A percentile compares a stretch with the other conserved stretches of the same genome.
Evolutionary conservation across 1,140 invertebrate species (phyloP).

Genomic region (Coenobita brevimanus): DNA sequence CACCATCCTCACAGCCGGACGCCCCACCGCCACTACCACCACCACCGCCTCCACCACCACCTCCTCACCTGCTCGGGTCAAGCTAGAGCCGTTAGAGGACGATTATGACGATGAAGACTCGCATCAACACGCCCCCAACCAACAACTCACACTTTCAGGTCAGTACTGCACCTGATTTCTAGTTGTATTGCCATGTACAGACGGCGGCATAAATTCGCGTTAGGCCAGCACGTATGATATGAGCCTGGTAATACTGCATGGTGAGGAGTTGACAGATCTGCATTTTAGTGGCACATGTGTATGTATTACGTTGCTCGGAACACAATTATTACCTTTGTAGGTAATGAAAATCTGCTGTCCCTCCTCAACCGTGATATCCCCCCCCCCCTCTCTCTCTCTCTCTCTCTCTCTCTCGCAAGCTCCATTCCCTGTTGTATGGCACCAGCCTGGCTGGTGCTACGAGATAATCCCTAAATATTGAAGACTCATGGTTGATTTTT

Average conservation of each 20-base stretch:
- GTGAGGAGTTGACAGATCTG: neutral
- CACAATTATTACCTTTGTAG: too few relatives aligned
- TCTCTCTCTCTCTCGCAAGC: neutral
- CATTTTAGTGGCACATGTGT: too few relatives aligned
- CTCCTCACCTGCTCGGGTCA: slow-evolving; percentile 25
- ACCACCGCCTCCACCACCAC: neutral
- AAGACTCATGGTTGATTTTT: too few relatives aligned
- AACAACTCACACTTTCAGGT: slow-evolving; percentile 54
- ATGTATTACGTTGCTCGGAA: too few relatives aligned
- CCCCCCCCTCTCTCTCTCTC: neutral
- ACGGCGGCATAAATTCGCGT: too few relatives aligned
- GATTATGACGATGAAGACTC: slow-evolving; percentile 50
- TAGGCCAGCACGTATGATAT: too few relatives aligned
- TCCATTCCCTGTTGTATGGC: neutral
- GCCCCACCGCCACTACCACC: neutral
- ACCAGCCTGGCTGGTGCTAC: too few relatives aligned
- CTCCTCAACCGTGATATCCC: neutral
- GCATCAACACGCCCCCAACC: neutral
- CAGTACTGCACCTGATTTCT: too few relatives aligned
- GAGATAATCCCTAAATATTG: too few relatives aligned
- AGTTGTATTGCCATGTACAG: too few relatives aligned
- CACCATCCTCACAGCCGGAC: too few relatives aligned
- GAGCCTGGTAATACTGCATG: neutral
- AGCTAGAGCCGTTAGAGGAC: slow-evolving; percentile 22
- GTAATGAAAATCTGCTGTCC: too few relatives aligned